These are phyloP conservation scores for Thomomys bottae DNA, from an alignment of 2,113 vertebrate genomes.

Conservation along the genomic window DNA sequence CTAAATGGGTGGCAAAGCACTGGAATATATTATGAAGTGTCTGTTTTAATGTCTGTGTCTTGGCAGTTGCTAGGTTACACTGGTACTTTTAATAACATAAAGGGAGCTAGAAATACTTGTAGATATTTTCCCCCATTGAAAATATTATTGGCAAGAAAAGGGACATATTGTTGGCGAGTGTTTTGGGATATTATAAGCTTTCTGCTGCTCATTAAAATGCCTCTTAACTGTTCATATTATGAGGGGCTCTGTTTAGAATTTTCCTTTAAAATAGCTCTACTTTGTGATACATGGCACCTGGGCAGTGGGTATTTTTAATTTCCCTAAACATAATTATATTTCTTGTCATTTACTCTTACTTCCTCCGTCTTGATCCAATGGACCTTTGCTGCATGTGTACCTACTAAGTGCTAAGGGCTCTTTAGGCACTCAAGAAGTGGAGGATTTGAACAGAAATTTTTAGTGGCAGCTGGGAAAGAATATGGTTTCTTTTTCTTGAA, in stretches of 20 bases:
- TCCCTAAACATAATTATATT: not conserved
- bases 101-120: conserved; percentile 77
- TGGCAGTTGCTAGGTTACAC: conserved; percentile 83
- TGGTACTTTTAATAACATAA: conserved; percentile 84
- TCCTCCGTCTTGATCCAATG: not conserved
- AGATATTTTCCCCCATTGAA: conserved; percentile 72
- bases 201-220: conserved; percentile 24
- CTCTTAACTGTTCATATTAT: conserved; percentile 38
- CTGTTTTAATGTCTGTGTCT: conserved; percentile 71
- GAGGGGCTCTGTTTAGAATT: conserved; percentile 9
- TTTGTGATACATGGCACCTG: not conserved
- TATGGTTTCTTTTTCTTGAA: not conserved
- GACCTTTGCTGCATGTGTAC: not conserved
- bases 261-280: conserved; percentile 26
- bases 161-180: conserved; percentile 45
- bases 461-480: not conserved
- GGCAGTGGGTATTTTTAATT: not conserved
- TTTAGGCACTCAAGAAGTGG: not conserved
- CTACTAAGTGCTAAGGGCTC: not conserved
- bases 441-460: not conserved
- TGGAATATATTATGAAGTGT: conserved; percentile 53
- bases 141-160: conserved; percentile 65
- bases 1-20: conserved; percentile 81
- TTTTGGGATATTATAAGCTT: not conserved
- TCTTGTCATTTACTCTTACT: not conserved